Percentiles rank a stretch among this genome's conserved stretches.
Evolutionary conservation across 2,888 invertebrate genomes (phyloP).

Genomic region (Zygogramma bicolorata): DNA sequence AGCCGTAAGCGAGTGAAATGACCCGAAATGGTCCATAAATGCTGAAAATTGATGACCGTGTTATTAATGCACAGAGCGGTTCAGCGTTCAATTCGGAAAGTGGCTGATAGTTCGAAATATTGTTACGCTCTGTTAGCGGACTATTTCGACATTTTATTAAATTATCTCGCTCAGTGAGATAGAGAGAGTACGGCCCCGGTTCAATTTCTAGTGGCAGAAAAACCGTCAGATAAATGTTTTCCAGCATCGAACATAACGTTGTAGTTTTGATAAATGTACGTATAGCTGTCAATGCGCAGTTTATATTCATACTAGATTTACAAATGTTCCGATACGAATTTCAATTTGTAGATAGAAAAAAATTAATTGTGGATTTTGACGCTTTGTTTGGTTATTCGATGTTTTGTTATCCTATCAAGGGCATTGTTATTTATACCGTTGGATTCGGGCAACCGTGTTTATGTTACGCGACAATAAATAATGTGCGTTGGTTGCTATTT

Average conservation of each 20-base stretch:
- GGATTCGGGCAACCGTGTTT: neutral
- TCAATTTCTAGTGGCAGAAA: constrained; percentile 51
- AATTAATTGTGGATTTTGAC: constrained; percentile 39
- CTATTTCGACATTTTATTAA: constrained; percentile 59
- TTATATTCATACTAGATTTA: constrained; percentile 35
- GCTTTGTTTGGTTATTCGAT: constrained; percentile 13
- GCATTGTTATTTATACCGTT: neutral
- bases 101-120: constrained; percentile 59
- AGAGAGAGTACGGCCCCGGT: constrained; percentile 36
- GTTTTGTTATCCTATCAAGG: neutral
- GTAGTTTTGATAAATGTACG: constrained; percentile 48
- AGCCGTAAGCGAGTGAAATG: constrained; percentile 21
- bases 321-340: constrained; percentile 43
- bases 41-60: constrained; percentile 51
- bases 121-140: constrained; percentile 57
- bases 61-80: constrained; percentile 52
- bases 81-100: constrained; percentile 56
- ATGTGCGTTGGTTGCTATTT: too few species aligned
- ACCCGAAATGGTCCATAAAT: constrained; percentile 41
- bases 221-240: constrained; percentile 48
- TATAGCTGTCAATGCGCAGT: constrained; percentile 31
- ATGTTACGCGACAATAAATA: neutral
- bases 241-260: constrained; percentile 44
- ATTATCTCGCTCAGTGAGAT: constrained; percentile 50
- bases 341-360: constrained; percentile 45